Evolutionary conservation across 2,888 invertebrate species (phyloP).

Genomic region (Apamea sordens): DNA sequence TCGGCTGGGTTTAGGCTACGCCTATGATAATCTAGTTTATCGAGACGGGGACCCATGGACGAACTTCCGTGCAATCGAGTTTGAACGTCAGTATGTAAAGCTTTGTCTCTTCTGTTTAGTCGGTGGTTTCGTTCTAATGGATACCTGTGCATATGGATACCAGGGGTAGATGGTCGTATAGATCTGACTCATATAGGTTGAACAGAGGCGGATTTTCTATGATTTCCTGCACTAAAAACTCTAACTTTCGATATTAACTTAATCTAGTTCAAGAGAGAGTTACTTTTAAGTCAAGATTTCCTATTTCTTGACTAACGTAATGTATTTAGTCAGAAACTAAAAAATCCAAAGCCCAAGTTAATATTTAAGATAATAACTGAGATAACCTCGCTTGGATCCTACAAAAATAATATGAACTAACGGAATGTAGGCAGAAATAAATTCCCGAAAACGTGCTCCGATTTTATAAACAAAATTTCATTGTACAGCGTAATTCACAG

Average conservation of each 20-base stretch:
- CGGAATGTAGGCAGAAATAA: constrained; percentile 25
- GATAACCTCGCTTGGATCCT: constrained; percentile 15
- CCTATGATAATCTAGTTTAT: constrained; percentile 43
- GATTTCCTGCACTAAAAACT: neutral
- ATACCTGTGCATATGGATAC: neutral
- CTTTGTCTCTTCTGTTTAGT: constrained; percentile 3
- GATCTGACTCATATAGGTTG: neutral
- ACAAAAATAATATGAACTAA: constrained; percentile 29
- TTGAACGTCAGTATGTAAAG: constrained; percentile 3
- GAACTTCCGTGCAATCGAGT: constrained; percentile 28
- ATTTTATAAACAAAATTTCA: constrained; percentile 24
- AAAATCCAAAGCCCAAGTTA: constrained; percentile 14
- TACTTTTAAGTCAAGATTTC: neutral
- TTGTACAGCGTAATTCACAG: constrained; percentile 17
- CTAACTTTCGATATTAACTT: neutral
- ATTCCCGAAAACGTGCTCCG: constrained; percentile 40
- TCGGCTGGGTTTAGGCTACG: neutral
- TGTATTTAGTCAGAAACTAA: neutral
- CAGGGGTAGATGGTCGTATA: neutral
- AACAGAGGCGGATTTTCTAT: neutral
- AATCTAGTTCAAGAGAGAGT: neutral
- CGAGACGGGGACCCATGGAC: constrained; percentile 4
- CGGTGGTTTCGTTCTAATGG: neutral
- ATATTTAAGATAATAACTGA: constrained; percentile 13
- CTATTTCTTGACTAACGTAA: neutral